Base-by-base conservation (phyloP, 2,797 vertebrate genomes). In the Chaunax sp. region DNA sequence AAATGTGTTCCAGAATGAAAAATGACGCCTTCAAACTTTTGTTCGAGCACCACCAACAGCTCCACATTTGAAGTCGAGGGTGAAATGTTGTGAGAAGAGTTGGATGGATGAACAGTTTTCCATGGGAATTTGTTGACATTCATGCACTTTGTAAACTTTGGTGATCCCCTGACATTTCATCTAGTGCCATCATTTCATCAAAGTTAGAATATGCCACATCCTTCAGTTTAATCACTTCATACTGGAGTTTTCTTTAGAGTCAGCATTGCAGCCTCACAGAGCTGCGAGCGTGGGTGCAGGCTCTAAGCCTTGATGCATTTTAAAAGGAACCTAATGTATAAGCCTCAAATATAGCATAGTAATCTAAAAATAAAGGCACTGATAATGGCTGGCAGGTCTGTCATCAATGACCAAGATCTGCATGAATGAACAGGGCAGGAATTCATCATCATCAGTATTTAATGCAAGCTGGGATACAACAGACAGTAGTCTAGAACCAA, bases 401-500 rank as follows among this genome's bases (percentile, higher is more conserved):
- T 74, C 57, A 14, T 74, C 80, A 14, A 52, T 40, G 37, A 28
- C 50, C 15, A 10, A 28, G 16, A 57, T 51, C 67, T 59, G 41
- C 5, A 22, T 53, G 8, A 71, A 41, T 28, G 25, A 75, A 41
- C 23, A 22, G 51, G 19, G 37, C 64, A 78, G 67, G 72, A 78
- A 80, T 87, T 73, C 70, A 35, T 3, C 49, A 25, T 10, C 63
- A 62, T 59, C 23, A 56, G 57, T 63, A 69, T 55, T 63, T 72
- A 56, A 75, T 56, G 1, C 69, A 45, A 67, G 52, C 78, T 41
- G 55, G 33, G 64, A 68, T 52, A 65, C 75, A 81, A 67, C 65
- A 55, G 50, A n/a, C 57, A 33, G 46, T 41, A 37, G 65, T 77
- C 65, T 73, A 7, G 33, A 72, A 26, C 50, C 77, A 57, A 52